Evolutionary conservation across 2,797 vertebrate genomes (phyloP).

Genomic region (Lates japonicus): DNA sequence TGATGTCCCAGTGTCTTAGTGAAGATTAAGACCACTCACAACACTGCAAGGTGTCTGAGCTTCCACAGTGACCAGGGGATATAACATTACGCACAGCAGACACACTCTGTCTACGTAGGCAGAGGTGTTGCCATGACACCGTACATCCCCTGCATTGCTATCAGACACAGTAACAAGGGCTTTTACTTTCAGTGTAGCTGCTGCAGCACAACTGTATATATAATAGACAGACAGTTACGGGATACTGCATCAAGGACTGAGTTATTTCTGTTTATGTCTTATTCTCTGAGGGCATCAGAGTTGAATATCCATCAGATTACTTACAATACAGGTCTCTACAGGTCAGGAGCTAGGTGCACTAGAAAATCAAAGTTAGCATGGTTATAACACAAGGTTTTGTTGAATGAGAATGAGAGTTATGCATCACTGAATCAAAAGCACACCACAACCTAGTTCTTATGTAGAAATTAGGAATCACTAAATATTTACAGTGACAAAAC

Average conservation of each 20-base stretch:
- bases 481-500: background rate
- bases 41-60: conserved; percentile 45
- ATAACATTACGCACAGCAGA: conserved; percentile 20
- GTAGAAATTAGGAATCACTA: background rate
- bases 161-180: conserved; percentile 26
- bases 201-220: conserved; percentile 13
- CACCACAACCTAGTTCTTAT: background rate
- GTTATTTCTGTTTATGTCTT: conserved; percentile 16
- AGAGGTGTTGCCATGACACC: conserved; percentile 53
- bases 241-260: conserved; percentile 22
- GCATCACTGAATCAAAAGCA: background rate
- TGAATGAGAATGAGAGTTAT: background rate
- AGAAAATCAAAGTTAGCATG: background rate
- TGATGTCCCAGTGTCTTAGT: conserved; percentile 61
- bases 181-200: conserved; percentile 25
- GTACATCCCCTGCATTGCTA: conserved; percentile 9
- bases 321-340: background rate
- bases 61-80: conserved; percentile 39
- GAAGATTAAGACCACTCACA: conserved; percentile 70
- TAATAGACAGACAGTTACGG: conserved; percentile 29
- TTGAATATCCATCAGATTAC: background rate
- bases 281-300: conserved; percentile 9
- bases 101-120: conserved; percentile 12
- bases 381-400: background rate
- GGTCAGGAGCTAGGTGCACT: background rate